Evolutionary conservation across 2,113 vertebrate species (phyloP).

Genomic region (Typhlomys cinereus): DNA sequence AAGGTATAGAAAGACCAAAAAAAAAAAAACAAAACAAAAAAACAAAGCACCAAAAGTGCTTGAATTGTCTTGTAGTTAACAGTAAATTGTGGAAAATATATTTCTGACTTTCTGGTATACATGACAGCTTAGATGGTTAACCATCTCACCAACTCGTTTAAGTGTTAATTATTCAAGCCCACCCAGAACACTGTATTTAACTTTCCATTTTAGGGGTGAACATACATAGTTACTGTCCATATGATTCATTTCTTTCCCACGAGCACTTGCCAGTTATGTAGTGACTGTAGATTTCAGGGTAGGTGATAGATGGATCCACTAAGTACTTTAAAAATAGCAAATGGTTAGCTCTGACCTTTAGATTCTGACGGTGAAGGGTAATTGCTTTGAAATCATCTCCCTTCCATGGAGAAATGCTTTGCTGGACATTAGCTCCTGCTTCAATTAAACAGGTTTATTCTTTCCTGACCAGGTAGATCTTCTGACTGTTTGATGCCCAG

Average conservation of each 20-base stretch:
- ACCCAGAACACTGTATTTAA: background rate
- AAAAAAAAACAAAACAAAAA: background rate
- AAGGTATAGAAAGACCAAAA: too few species aligned
- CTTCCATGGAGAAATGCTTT: constrained; percentile 33
- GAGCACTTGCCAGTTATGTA: constrained; percentile 28
- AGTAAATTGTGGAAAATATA: background rate
- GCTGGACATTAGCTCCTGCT: constrained; percentile 54
- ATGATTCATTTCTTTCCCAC: background rate
- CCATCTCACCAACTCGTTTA: background rate
- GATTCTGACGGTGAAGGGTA: constrained; percentile 57
- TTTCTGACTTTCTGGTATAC: background rate
- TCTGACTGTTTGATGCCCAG: constrained; percentile 66
- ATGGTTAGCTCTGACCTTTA: constrained; percentile 68
- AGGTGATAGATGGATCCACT: constrained; percentile 41
- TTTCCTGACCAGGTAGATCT: constrained; percentile 62
- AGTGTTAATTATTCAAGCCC: background rate
- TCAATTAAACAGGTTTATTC: constrained; percentile 63
- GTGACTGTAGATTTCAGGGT: constrained; percentile 56
- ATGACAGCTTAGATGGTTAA: background rate
- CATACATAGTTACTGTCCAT: background rate
- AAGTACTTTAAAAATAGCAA: constrained; percentile 68
- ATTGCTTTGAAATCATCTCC: constrained; percentile 69
- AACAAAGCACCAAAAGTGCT: background rate
- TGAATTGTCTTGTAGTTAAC: background rate
- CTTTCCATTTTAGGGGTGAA: constrained; percentile 19